Evolutionary conservation across 2,113 vertebrate genomes (phyloP).

Genomic region (Carollia perspicillata): DNA sequence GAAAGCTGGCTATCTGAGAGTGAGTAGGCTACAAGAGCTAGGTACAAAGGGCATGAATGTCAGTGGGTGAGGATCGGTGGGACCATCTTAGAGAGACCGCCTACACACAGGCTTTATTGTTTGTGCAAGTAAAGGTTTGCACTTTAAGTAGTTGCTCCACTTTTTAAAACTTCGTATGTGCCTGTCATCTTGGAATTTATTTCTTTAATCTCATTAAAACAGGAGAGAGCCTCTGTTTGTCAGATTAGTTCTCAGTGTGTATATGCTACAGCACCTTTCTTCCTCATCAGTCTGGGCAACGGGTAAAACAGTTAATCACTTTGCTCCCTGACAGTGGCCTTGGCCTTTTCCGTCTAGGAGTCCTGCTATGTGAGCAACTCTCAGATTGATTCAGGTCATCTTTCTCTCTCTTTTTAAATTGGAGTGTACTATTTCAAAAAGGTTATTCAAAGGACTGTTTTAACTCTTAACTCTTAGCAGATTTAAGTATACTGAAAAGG

Average conservation of each 20-base stretch:
- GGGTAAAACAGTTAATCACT: constrained; percentile 60
- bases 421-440: constrained; percentile 12
- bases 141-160: constrained; percentile 12
- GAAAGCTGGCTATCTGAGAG: not conserved
- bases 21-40: not conserved
- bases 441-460: not conserved
- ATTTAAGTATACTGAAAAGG: not conserved
- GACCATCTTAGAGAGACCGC: not conserved
- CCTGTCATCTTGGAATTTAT: constrained; percentile 52
- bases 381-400: constrained; percentile 58
- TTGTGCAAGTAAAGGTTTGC: not conserved
- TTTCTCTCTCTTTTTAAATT: constrained; percentile 15
- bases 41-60: not conserved
- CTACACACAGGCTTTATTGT: not conserved
- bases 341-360: constrained; percentile 65
- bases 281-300: constrained; percentile 35
- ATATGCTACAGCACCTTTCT: constrained; percentile 23
- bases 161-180: constrained; percentile 47
- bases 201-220: constrained; percentile 32
- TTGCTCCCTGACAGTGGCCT: constrained; percentile 57
- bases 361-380: constrained; percentile 39
- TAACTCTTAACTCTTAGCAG: not conserved
- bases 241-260: constrained; percentile 41
- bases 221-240: constrained; percentile 39
- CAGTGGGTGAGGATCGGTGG: not conserved